These are phyloP conservation scores for Muscicapa striata DNA, from an alignment of 2,797 vertebrate species.

Conservation along the genomic window DNA sequence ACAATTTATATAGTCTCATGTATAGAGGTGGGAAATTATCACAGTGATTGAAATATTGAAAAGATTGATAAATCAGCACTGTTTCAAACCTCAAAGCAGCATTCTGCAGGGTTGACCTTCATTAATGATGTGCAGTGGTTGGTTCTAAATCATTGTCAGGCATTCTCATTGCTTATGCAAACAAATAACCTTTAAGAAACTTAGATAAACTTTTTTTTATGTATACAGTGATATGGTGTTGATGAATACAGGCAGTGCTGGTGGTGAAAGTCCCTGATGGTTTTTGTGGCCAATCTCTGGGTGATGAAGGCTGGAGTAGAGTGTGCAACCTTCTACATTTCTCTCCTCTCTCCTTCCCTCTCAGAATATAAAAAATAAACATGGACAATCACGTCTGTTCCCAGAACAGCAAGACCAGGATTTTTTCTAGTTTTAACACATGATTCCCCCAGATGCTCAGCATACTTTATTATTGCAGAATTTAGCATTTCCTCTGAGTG, in stretches of 20 bases:
- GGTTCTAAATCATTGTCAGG: background rate
- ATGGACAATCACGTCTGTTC: background rate
- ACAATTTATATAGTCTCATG: rapidly evolving
- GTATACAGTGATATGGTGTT: rapidly evolving
- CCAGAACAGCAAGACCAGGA: background rate
- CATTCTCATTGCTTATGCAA: background rate
- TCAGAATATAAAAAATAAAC: background rate
- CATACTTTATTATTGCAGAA: background rate
- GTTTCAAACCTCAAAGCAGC: background rate
- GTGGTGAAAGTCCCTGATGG: background rate
- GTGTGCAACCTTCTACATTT: rapidly evolving
- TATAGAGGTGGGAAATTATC: background rate
- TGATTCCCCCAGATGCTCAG: rapidly evolving
- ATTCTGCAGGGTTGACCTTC: background rate
- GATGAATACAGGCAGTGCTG: too few relatives aligned
- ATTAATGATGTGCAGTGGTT: background rate
- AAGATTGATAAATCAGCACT: background rate
- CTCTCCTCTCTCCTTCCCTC: background rate
- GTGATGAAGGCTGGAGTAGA: background rate
- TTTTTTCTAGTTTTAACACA: background rate
- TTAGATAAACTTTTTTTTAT: background rate
- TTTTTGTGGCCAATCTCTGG: background rate
- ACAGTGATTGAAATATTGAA: background rate
- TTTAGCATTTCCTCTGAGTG: background rate
- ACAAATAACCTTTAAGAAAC: background rate